Base-by-base conservation (phyloP, 2,797 vertebrate genomes). In the Adelosebastes latens region DNA sequence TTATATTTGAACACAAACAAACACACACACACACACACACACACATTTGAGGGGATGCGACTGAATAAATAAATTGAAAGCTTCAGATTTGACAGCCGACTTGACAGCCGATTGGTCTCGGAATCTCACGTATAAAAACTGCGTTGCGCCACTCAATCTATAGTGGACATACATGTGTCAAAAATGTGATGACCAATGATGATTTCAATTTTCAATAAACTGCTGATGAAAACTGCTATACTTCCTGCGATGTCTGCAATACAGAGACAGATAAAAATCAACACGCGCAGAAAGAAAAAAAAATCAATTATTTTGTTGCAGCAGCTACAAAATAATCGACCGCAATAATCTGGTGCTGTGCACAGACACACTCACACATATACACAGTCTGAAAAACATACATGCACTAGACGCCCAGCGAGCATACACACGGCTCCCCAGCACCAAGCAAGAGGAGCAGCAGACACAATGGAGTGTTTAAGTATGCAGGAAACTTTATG, bases 401-500 rank as follows among this genome's bases (percentile, higher is more conserved):
- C 84, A 89, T 76, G 67, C 67, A 72, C 69, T 65, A 66, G 77
- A 84, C 29, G 52, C 73, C 82, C 64, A 80, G 65, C 58, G 20
- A 75, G 55, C 76, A 63, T 58, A 68, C 75, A 52, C 65, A 82
- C 42, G 1, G 73, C 80, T 86, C 86, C 74, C 76, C 75, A 86
- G 75, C 75, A 77, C 73, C 63, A 55, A 80, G 88, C 79, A 63
- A 79, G 59, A 88, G 83, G 55, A 89, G 80, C 82, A 85, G 87
- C 77, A 90, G 90, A 92, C 88, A 92, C 92, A 94, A 94, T 92
- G 86, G 81, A 72, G 89, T 92, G 87, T 93, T 94, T 93, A 92
- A 93, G 89, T 93, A 94, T 95, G 93, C 93, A 90, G 91, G 85
- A 89, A 94, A 94, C 90, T 94, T 94, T 93, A 86, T 92, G 93